A percentile compares a stretch with the other conserved stretches of the same genome.
Evolutionary conservation across 2,797 vertebrate species (phyloP).

Genomic region (Semaprochilodus insignis): DNA sequence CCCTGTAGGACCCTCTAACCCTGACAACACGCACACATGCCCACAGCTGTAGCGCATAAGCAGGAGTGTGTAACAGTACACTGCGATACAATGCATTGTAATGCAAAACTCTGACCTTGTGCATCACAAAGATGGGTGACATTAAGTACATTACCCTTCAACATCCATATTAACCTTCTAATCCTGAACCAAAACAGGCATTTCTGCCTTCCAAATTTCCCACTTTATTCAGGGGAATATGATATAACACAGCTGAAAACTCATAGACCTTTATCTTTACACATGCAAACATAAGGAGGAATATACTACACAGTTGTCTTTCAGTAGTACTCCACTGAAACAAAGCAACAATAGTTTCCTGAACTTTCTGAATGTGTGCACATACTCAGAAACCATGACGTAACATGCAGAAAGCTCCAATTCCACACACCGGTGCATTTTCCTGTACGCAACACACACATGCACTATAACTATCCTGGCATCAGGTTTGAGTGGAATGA

Average conservation of each 20-base stretch:
- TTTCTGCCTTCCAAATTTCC: too few species aligned
- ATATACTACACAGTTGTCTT: too few species aligned
- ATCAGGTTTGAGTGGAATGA: too few species aligned
- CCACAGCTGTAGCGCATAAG: neutral
- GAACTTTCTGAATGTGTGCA: too few species aligned
- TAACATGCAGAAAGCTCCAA: neutral
- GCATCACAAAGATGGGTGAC: neutral
- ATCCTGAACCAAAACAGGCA: too few species aligned
- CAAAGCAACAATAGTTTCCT: too few species aligned
- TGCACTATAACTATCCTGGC: neutral
- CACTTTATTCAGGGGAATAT: too few species aligned
- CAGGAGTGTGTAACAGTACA: neutral
- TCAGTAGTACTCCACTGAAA: too few species aligned
- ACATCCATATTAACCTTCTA: neutral
- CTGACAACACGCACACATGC: neutral
- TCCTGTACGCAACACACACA: neutral
- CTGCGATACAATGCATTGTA: neutral
- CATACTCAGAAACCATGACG: neutral
- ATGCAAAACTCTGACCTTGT: neutral
- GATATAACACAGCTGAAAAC: too few species aligned
- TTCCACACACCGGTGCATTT: neutral
- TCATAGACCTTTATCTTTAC: too few species aligned
- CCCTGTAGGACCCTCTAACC: slow-evolving; percentile 10
- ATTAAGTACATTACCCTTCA: neutral
- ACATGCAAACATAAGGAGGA: too few species aligned